Base-by-base conservation (phyloP, 2,888 invertebrate species). In the Latrodectus elegans region DNA sequence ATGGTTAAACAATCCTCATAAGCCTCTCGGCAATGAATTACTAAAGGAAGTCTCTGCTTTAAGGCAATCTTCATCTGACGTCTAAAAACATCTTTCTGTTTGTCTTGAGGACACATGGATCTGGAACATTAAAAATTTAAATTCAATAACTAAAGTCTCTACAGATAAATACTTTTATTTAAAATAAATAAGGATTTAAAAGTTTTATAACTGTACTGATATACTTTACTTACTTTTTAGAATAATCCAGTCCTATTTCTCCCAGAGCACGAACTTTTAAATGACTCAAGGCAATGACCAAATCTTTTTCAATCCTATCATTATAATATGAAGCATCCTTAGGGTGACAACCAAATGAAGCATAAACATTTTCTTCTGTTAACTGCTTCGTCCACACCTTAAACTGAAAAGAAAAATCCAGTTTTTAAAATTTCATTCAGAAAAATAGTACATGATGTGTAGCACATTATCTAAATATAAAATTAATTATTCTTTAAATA, bases 241-340 rank as follows among this genome's bases (percentile, higher is more conserved):
- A 93, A 89, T 93, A 93, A 90, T 93, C 93, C 12, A 93, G 91
- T 3, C 93, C 93, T 75, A 93, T 93, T 90, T 93, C 93, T 49
- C 93, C 93, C 4, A 93, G 89, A 9, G 93, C 93, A 14, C 92
- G 91, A 51, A 92, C 91, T 88, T 92, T 92, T 8, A 84, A 89
- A 77, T 91, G 91, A 15, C 87, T 14, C 1, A 89, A 77, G 6
- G 90, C 90, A 1, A 88, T 12, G 3, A 67, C 51, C 14, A 90
- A 81, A 52, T 86, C 49, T 12, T 49, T 49, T 64, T 90, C 88
- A 17, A 89, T 80, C 9, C 84, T 76, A 1, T 89, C 80, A 68
- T 84, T 77, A 73, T 89, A 91, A 74, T 79, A 64, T 65, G 89
- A 53, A 15, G 90, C 91, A 68, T 88, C 86, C 79, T 92, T 91